Evolutionary conservation across 2,888 invertebrate species (phyloP), one percentile per base, ranked within the genome.

Genomic region (Torymus aiolomorphi): DNA sequence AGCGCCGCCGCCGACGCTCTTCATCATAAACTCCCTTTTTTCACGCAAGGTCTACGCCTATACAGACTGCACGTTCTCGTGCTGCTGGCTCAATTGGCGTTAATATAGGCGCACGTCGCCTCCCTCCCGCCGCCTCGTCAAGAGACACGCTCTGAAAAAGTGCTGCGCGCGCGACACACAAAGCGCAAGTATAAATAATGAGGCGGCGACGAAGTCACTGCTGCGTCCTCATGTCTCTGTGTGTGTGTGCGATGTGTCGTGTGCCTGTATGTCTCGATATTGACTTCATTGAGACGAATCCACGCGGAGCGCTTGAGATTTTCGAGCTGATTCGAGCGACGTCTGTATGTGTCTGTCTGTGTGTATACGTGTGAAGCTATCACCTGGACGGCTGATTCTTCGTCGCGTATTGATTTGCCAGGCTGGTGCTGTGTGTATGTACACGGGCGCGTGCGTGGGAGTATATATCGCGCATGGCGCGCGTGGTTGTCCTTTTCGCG

Each of bases 1-100:
- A 3, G 8, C 31, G 31, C 31, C 31, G 31, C 31, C 31, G 31
- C 31, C 49, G 18, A 11, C 76, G 20, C 56, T 57, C 62, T 20
- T 16, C 59, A 52, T 70, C 16, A 54, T 16, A 83, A 66, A 80
- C 77, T 83, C 83, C 81, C 82, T 82, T 83, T 31, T 83, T 83
- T 82, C 78, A 82, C 66, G 74, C 80, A 72, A 83, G 78, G 76
- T 74, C 78, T 75, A 3, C 8, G 31, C 31, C 8, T 31, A 31
- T 31, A 31, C 8, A 31, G 3, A 31, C 8, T 31, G 2, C 31
- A 31, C 31, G 31, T 0, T 31, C 31, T 31, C 31, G 31, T 3
- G 31, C 31, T 31, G 31, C 31, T 31, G 5, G 31, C 81, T 84
- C 81, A 83, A 84, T 83, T 84, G 84, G 75, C 81, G 78, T 81